Conservation (phyloP, 2,113 vertebrate genomes). For the Perca fluviatilis region DNA sequence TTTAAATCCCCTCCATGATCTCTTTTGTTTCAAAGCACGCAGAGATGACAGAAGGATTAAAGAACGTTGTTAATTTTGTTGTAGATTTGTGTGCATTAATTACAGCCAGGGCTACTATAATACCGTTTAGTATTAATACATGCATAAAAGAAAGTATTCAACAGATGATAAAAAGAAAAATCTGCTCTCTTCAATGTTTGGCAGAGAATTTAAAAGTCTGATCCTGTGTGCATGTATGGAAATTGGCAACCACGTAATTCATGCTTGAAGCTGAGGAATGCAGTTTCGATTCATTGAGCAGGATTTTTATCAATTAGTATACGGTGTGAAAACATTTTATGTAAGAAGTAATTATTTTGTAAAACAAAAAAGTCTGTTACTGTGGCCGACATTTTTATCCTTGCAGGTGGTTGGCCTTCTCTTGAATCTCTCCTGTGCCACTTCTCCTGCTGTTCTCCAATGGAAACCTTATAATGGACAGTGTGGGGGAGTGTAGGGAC, state of each 20-base stretch:
- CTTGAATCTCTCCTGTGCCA: background rate
- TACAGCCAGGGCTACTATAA: conserved; percentile 32
- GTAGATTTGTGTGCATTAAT: conserved; percentile 53
- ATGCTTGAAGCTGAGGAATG: conserved; percentile 10
- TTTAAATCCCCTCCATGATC: conserved; percentile 54
- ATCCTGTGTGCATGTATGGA: conserved; percentile 34
- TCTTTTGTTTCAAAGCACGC: conserved; percentile 60
- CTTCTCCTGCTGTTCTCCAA: conserved; percentile 1
- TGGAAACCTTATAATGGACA: background rate
- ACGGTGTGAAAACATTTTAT: conserved; percentile 18
- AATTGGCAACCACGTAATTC: conserved; percentile 40
- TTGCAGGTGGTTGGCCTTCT: background rate
- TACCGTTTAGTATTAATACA: conserved; percentile 46
- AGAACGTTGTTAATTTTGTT: conserved; percentile 54
- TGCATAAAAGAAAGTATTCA: conserved; percentile 34
- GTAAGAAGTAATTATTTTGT: background rate
- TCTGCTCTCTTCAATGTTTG: conserved; percentile 30
- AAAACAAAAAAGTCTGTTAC: background rate
- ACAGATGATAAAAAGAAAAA: conserved; percentile 41
- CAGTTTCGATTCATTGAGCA: conserved; percentile 13
- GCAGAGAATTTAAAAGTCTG: conserved; percentile 35
- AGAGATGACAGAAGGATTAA: conserved; percentile 66
- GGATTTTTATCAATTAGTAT: conserved; percentile 37
- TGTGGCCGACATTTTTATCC: background rate
- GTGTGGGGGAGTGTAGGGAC: conserved; percentile 5